Base-by-base conservation (phyloP, 2,888 invertebrate species). In the Nemotelus nigrinus region DNA sequence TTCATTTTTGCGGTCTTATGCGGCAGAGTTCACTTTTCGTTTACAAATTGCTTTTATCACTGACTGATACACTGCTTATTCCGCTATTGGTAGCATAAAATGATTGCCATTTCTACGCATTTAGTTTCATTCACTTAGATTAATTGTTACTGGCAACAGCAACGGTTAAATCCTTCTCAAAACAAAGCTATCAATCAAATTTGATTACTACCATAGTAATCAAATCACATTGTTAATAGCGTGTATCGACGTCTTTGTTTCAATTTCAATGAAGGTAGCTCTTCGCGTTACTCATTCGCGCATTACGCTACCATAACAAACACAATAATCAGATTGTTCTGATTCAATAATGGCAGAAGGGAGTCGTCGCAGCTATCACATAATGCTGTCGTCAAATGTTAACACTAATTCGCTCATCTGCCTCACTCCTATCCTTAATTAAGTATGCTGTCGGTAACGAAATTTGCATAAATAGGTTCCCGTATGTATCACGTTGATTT, bases 391-490 rank as follows among this genome's bases (percentile, higher is more conserved):
- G 48, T 47, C 47, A 63, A 74, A 74, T 50, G 50, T 47, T 48
- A 50, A 47, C 60, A 55, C 60, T 74, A 74, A 74, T 74, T 63
- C 60, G 74, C 74, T 60, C 74, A 74, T 74, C 74, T 48, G 39
- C 45, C 48, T 50, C 48, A 39, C 45, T 45, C 50, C 45, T 55
- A 44, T 60, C 47, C 39, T 63, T 60, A 74, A 63, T 60, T 60
- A 72, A 74, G 63, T 63, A 48, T 74, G 74, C 74, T 74, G 74
- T 6, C 74, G 48, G 25, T 47, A 6, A 48, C 48, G 50, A 63
- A 74, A 74, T 74, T 43, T 74, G 41, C 74, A 74, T 74, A 63
- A 48, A 41, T 4, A 47, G 60, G 63, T 58, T 41, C 48, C 44
- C 44, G 25, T 25, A 25, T 25, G 25, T 25, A 25, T 25, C 25